Percentiles rank a stretch among this genome's conserved stretches.
Evolutionary conservation across 2,888 invertebrate genomes (phyloP).

Genomic region (Oscheius onirici): DNA sequence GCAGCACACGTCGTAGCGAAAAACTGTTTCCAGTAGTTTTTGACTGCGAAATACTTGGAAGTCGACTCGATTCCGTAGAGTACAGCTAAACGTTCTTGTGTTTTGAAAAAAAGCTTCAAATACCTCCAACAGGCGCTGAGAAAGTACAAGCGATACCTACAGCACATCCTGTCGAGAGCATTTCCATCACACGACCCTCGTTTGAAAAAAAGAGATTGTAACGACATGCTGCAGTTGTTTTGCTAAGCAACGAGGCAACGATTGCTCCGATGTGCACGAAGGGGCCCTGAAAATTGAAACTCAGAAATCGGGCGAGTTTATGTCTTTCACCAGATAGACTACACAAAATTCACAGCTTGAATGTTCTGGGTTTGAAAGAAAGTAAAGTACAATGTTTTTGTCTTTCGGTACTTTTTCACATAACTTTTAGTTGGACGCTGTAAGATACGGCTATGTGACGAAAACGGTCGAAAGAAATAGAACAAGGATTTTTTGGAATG

Average conservation of each 20-base stretch:
- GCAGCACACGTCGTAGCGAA: slow-evolving; percentile 62
- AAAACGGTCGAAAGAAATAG: too few species aligned
- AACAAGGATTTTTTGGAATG: too few species aligned
- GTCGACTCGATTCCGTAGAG: slow-evolving; percentile 98
- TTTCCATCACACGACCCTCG: slow-evolving; percentile 82
- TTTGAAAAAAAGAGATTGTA: slow-evolving; percentile 57
- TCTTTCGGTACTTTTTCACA: too few species aligned
- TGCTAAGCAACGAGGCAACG: slow-evolving; percentile 89
- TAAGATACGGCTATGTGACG: too few species aligned
- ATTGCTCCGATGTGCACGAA: slow-evolving; percentile 98
- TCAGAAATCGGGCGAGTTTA: too few species aligned
- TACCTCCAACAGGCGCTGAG: slow-evolving; percentile 78
- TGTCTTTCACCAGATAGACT: too few species aligned
- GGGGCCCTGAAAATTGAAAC: slow-evolving; percentile 83
- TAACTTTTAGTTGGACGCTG: too few species aligned
- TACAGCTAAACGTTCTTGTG: slow-evolving; percentile 39
- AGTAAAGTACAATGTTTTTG: too few species aligned
- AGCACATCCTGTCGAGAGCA: slow-evolving; percentile 95
- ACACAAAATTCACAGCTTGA: too few species aligned
- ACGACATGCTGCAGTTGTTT: slow-evolving; percentile 80
- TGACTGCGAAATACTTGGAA: slow-evolving; percentile 94
- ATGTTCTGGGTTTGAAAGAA: too few species aligned
- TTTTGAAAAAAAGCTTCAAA: too few species aligned
- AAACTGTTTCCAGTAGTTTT: slow-evolving; percentile 88
- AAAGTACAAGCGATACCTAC: slow-evolving; percentile 93